Evolutionary conservation across 2,888 invertebrate species (phyloP), one percentile per base, ranked within the genome.

Genomic region (Selenia dentaria): DNA sequence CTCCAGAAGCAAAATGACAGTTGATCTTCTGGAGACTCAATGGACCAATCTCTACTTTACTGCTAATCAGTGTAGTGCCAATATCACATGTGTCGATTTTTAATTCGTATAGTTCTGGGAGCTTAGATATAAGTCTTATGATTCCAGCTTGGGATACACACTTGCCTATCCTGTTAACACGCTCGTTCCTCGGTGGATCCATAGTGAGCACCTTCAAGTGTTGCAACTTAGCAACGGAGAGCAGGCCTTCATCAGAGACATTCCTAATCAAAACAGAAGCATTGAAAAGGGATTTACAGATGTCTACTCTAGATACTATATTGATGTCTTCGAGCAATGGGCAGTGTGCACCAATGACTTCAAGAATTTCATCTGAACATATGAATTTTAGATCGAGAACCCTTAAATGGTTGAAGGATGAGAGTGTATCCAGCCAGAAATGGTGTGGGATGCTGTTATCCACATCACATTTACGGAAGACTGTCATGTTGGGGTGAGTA

Each of bases 31-130:
- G 73, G 20, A 91, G 76, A 68, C 79, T 78, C 13, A 91, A 68
- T 0, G 90, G 88, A 9, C 83, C 85, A 39, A 88, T 78, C 1
- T 79, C 74, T 29, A 69, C 53, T 5, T 74, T 65, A 2, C 83
- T 74, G n/a, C 79, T 69, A 12, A 87, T 83, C 20, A 91, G 71
- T 2, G 89, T 90, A 0, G 91, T 84, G 13, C 90, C 91, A 35
- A 91, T 83, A 63, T 91, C 91, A 61, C 91, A 91, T 25, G 91
- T 90, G 62, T 91, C 91, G 35, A 91, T 88, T 36, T 77, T 67
- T 20, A 91, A 62, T 36, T 91, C 91, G 64, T 90, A 87, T 53
- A 91, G 70, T 51, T 74, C 72, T 2, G 89, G 91, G 24, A 91
- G 77, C 47, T 77, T 73, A 18, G 74, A 74, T 39, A 90, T 73